Evolutionary conservation across 1,140 invertebrate genomes (phyloP), one percentile per base, ranked within the genome.

Genomic region (Leptestheria dahalacensis): DNA sequence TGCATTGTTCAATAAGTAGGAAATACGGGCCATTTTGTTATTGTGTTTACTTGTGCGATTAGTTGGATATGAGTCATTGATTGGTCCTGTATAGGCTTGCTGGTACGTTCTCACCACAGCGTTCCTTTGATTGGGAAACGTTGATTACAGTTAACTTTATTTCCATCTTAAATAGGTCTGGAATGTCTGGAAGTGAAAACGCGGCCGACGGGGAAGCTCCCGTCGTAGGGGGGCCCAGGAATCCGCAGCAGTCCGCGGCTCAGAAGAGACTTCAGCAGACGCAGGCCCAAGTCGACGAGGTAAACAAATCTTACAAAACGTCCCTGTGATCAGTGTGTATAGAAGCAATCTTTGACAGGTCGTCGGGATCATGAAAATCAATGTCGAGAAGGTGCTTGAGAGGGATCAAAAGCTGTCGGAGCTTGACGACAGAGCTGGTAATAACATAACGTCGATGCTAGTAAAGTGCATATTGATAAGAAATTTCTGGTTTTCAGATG

Each of bases 311-410:
- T 41, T 9, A n/a, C n/a, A n/a, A n/a, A n/a, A n/a, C n/a, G n/a
- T n/a, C n/a, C n/a, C n/a, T n/a, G n/a, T n/a, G n/a, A n/a, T n/a
- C n/a, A n/a, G n/a, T n/a, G n/a, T n/a, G n/a, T n/a, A n/a, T n/a
- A n/a, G n/a, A n/a, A n/a, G n/a, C n/a, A n/a, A n/a, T 26, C 12
- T 56, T 56, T 10, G 23, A 48, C 57, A 78, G 76, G 91, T 97
- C 62, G 92, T 97, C 62, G 91, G 90, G 68, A 97, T 97, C 66
- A 97, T 97, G 93, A 81, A 90, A 75, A 90, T 95, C 49, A 99
- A 99, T 75, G 95, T 99, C 49, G 94, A 98, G 72, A 99, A 98
- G 78, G 96, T 98, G 28, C 76, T 99, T 65, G 95, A 99, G 74
- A 82, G 96, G 70, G 95, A 99, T 80, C 86, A 91, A 72, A 98